Base-by-base conservation (phyloP, 2,888 invertebrate species). In the Tenthredo amoena region DNA sequence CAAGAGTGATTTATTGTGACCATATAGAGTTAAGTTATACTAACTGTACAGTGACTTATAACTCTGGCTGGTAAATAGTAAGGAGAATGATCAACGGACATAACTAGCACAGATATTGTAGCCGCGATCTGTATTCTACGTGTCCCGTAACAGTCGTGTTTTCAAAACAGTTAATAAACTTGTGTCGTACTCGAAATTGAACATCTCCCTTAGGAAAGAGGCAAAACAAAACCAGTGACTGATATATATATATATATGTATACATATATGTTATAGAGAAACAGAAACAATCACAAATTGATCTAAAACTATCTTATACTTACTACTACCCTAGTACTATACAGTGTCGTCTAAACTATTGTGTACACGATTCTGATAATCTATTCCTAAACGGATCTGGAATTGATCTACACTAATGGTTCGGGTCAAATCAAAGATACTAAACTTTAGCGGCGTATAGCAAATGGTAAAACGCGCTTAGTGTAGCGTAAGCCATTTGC, bases 151-250 rank as follows among this genome's bases (percentile, higher is more conserved):
- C 43, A 43, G 43, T 72, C 34, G 71, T 50, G 84, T 55, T 40
- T 72, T 74, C 84, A 50, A 68, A 68, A 68, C 68, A 68, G 68
- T 68, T 34, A 21, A 58, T 34, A 68, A 68, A 62, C 62, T 21
- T 18, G 68, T 68, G 58, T 21, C 58, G 31, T 68, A 31, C 34
- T 31, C 18, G 62, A 21, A 18, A 21, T 62, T 2, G 9, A 26
- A 6, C 21, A 12, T 4, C 9, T 12, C 2, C 10, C 9, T 47
- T 15, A 47, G 47, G 47, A 47, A 47, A 47, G 12, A 47, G 47
- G 47, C 47, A 47, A 47, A 47, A 47, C 47, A 47, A 47, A 47
- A 47, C 47, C 47, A 47, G 47, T 47, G 47, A 47, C 47, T 47
- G 47, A 47, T 47, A 37, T 37, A 37, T 26, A 26, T 26, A 26